These are phyloP conservation scores for Ferrisia virgata DNA, from an alignment of 2,888 invertebrate genomes.

Conservation along the genomic window DNA sequence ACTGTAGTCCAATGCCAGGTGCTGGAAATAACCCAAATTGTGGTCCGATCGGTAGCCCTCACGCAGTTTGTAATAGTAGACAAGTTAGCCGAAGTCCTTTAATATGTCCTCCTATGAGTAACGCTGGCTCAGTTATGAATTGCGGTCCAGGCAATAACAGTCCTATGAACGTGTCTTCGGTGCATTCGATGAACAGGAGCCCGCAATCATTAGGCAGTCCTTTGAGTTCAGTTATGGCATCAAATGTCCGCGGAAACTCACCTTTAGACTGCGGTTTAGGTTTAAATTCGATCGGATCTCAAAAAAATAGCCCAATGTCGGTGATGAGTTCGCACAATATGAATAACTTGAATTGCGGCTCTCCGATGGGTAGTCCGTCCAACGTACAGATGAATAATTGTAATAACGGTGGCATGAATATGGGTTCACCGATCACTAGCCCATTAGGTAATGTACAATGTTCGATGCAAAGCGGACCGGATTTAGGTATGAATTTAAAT, in stretches of 20 bases:
- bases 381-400: conserved; percentile 57
- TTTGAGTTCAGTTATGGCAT: conserved; percentile 47
- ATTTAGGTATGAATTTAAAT: conserved; percentile 44
- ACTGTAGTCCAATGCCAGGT: conserved; percentile 53
- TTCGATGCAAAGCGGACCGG: conserved; percentile 53
- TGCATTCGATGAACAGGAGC: conserved; percentile 52
- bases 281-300: conserved; percentile 51
- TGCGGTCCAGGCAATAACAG: conserved; percentile 64
- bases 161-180: conserved; percentile 66
- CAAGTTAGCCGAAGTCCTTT: conserved; percentile 49
- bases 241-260: conserved; percentile 54
- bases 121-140: conserved; percentile 49
- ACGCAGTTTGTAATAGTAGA: conserved; percentile 27
- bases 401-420: conserved; percentile 51
- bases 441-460: conserved; percentile 56
- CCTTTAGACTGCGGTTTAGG: conserved; percentile 53
- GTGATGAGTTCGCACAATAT: conserved; percentile 46
- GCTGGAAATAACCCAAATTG: conserved; percentile 49
- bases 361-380: conserved; percentile 69
- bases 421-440: conserved; percentile 62
- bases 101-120: conserved; percentile 48
- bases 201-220: conserved; percentile 51
- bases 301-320: conserved; percentile 53
- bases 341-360: conserved; percentile 53
- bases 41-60: conserved; percentile 57